Base-by-base conservation (phyloP, 2,888 invertebrate species). In the Andrena praecox region DNA sequence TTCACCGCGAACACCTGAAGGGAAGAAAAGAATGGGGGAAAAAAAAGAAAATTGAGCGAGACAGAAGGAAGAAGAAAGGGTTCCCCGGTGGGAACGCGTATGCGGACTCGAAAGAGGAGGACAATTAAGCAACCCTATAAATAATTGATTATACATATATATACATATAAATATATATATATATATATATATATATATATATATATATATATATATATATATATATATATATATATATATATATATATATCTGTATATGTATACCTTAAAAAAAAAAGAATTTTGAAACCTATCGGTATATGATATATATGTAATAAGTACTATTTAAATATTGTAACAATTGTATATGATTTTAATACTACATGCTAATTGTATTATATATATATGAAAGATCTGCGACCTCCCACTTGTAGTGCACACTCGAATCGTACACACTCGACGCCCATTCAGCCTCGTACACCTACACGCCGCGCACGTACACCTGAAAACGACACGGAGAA, bases 311-410 rank as follows among this genome's bases (percentile, higher is more conserved):
- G 93, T 93, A 93, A 94, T 94, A 94, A 93, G 93, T 93, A 93
- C 91, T 94, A 93, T 94, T 94, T 94, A 93, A 94, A 93, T 93
- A 94, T 93, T 93, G 93, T 94, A 94, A 94, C 93, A 94, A 94
- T 93, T 94, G 94, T 94, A 94, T 94, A 94, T 94, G 93, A 94
- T 93, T 93, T 93, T 93, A 93, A 93, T 93, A 93, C 90, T 93
- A 93, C 92, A 94, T 92, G 93, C 93, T 94, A 93, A 93, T 93
- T 94, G 94, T 94, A 94, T 93, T 93, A 93, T 93, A 93, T 93
- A 92, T 91, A 92, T 93, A 93, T 91, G 91, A 91, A 92, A 90
- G 91, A 92, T 92, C 91, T 92, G 91, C 91, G 90, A 92, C 93
- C 92, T 93, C 93, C 93, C 93, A 93, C 93, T 93, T 93, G 91